phyloP scores from a whole-genome alignment of 2,888 invertebrate species.

The Priocnemis perturbator region DNA sequence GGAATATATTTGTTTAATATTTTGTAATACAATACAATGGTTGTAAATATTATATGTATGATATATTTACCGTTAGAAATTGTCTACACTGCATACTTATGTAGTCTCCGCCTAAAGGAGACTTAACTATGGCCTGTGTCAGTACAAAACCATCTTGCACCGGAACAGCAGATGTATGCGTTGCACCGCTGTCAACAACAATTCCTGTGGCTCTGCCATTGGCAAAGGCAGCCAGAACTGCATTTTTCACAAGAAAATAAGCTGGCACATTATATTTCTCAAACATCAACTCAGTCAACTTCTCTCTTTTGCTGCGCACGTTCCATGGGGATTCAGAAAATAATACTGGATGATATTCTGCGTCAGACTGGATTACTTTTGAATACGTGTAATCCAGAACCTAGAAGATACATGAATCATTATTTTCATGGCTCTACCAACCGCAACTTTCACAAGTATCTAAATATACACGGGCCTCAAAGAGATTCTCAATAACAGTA shows the following conservation, averaged over 20 bases:
- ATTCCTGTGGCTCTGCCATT: conserved; percentile 92
- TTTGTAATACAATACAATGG: background rate
- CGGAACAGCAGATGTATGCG: conserved; percentile 98
- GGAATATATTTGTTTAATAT: conserved; percentile 16
- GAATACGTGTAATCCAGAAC: conserved; percentile 93
- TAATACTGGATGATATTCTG: conserved; percentile 96
- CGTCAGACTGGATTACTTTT: conserved; percentile 94
- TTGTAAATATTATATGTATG: background rate
- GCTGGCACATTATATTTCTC: conserved; percentile 99
- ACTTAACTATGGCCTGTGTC: conserved; percentile 95
- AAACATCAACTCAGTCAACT: conserved; percentile 96
- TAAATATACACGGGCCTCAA: too few relatives aligned
- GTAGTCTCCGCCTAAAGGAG: conserved; percentile 97
- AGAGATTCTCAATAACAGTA: conserved; percentile 69
- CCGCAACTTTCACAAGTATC: too few relatives aligned
- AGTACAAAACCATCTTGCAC: conserved; percentile 98
- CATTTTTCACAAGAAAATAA: conserved; percentile 98
- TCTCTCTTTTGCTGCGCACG: conserved; percentile 92
- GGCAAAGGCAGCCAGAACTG: conserved; percentile 97
- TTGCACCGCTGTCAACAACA: conserved; percentile 97
- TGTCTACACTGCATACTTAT: conserved; percentile 86
- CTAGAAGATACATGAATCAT: conserved; percentile 42
- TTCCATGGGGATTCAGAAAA: conserved; percentile 99
- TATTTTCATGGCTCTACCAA: too few relatives aligned
- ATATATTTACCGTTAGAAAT: conserved; percentile 77